A percentile compares a stretch with the other conserved stretches of the same genome.
Evolutionary conservation across 1,140 invertebrate genomes (phyloP).

Genomic region (Drosophila chauvacae): DNA sequence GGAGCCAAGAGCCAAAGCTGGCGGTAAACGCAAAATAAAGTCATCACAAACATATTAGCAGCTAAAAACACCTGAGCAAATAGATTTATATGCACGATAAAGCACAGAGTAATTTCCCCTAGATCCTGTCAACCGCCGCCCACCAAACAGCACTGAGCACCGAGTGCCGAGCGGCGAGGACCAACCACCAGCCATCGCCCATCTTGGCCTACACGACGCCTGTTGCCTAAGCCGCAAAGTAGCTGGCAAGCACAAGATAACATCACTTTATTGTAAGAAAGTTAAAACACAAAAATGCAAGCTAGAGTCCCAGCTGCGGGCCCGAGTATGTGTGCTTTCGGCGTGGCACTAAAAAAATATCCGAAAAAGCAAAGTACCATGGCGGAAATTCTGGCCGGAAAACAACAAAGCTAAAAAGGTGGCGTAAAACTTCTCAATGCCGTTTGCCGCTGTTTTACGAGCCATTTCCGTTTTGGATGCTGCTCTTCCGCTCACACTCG

Average conservation of each 20-base stretch:
- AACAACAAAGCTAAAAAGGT: conserved; percentile 28
- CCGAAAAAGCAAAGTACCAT: conserved; percentile 25
- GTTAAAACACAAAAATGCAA: conserved; percentile 83
- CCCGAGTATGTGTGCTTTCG: conserved; percentile 21
- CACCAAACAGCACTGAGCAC: conserved; percentile 1
- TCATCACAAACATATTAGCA: conserved; percentile 83
- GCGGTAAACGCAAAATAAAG: conserved; percentile 82
- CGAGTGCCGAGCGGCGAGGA: neutral
- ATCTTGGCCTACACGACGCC: conserved; percentile 50
- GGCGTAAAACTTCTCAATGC: conserved; percentile 59
- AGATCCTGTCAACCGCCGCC: conserved; percentile 73
- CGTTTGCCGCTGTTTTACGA: conserved; percentile 68
- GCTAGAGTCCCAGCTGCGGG: conserved; percentile 46
- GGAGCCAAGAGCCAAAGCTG: conserved; percentile 52
- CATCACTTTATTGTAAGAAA: conserved; percentile 83
- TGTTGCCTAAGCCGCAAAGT: conserved; percentile 82
- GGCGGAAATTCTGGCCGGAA: conserved; percentile 5
- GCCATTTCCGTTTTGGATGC: conserved; percentile 67
- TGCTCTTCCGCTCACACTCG: conserved; percentile 25
- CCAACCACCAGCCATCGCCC: conserved; percentile 27
- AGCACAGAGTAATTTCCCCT: conserved; percentile 82
- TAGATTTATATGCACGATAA: conserved; percentile 84
- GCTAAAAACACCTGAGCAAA: conserved; percentile 83
- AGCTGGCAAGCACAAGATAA: conserved; percentile 75
- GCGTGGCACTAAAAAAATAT: conserved; percentile 52